phyloP scores from a whole-genome alignment of 2,113 vertebrate species.

The Puffinus mauretanicus region DNA sequence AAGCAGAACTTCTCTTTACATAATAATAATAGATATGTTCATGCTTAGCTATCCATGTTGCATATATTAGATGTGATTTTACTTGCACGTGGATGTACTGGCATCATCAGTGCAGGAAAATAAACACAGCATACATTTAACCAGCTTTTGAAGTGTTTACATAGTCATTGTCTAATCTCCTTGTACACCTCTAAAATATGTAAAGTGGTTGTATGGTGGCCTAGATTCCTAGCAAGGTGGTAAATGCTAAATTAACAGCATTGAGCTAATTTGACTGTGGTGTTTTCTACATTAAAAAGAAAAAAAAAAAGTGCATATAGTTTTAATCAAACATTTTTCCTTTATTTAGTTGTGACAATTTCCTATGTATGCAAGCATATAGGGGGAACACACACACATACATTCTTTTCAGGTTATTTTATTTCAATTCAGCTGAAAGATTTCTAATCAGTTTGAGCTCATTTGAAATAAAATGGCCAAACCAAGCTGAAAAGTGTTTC shows the following conservation, averaged over 20 bases:
- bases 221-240: not conserved
- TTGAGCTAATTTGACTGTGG: not conserved
- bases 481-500: not conserved
- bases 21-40: not conserved
- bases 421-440: not conserved
- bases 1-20: not conserved
- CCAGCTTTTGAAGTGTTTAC: not conserved
- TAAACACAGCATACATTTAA: not conserved
- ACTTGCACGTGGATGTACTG: not conserved
- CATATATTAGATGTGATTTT: not conserved
- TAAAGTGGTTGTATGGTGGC: not conserved
- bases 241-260: not conserved
- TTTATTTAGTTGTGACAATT: not conserved
- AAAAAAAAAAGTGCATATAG: not conserved
- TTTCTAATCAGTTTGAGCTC: not conserved
- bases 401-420: not conserved
- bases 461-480: not conserved
- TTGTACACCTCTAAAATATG: not conserved
- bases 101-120: not conserved
- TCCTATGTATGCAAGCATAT: not conserved
- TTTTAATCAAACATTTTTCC: not conserved
- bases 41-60: not conserved
- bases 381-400: accelerated
- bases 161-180: not conserved
- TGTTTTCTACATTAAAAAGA: not conserved